A percentile compares a stretch with the other conserved stretches of the same genome.
These are phyloP conservation scores for Apteryx mantelli DNA, from an alignment of 2,113 vertebrate genomes.

Conservation along the genomic window DNA sequence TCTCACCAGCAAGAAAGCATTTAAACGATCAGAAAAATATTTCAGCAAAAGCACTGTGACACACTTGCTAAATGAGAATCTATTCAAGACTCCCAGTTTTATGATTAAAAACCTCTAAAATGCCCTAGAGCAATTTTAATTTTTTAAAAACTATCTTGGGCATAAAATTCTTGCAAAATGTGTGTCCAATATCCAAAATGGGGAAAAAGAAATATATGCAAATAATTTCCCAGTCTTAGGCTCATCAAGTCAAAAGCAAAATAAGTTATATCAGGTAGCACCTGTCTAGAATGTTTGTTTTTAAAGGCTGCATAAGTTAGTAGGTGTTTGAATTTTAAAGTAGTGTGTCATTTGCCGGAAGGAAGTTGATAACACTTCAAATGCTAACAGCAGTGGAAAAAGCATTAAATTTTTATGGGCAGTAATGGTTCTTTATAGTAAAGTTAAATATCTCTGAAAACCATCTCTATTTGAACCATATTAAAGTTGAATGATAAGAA, in stretches of 20 bases:
- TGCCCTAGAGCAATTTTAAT: not conserved
- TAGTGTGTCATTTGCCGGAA: not conserved
- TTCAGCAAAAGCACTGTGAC: not conserved
- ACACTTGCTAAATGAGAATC: slow-evolving; percentile 4
- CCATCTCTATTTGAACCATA: not conserved
- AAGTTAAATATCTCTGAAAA: slow-evolving; percentile 31
- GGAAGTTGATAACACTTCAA: slow-evolving; percentile 31
- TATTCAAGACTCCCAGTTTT: not conserved
- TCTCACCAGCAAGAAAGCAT: not conserved
- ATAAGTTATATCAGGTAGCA: not conserved
- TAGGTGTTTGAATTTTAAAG: slow-evolving; percentile 27
- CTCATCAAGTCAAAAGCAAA: not conserved
- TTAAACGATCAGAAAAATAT: not conserved
- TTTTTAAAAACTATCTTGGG: not conserved
- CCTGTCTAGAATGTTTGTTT: not conserved
- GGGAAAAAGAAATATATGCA: not conserved
- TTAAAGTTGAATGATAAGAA: not conserved
- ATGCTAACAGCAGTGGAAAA: slow-evolving; percentile 26
- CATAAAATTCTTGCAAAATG: not conserved
- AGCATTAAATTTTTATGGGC: not conserved
- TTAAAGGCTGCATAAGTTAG: slow-evolving; percentile 5
- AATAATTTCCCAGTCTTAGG: not conserved
- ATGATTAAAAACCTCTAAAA: not conserved
- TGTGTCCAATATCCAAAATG: not conserved
- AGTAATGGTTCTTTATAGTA: not conserved